A percentile compares a stretch with the other conserved stretches of the same genome.
phyloP scores from a whole-genome alignment of 2,888 invertebrate species.

The Diarsia mendica region DNA sequence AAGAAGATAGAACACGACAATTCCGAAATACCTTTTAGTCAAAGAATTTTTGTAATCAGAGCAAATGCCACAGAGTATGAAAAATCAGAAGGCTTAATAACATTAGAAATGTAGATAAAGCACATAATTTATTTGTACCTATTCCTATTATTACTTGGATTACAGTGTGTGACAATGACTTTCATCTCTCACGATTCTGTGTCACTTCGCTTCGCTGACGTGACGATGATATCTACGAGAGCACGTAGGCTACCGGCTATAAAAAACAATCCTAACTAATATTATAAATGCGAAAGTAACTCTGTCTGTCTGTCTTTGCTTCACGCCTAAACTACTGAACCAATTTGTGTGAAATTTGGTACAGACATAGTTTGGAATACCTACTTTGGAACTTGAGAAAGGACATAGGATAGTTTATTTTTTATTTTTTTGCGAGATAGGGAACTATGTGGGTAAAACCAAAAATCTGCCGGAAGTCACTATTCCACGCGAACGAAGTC shows the following conservation, averaged over 20 bases:
- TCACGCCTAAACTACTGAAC: too few relatives aligned
- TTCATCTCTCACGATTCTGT: constrained; percentile 82
- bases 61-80: constrained; percentile 3
- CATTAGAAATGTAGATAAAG: constrained; percentile 48
- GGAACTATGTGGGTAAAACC: too few relatives aligned
- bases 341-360: too few relatives aligned
- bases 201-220: constrained; percentile 67
- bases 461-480: too few relatives aligned
- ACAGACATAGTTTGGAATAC: too few relatives aligned
- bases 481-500: too few relatives aligned
- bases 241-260: constrained; percentile 58
- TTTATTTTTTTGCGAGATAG: too few relatives aligned
- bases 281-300: too few relatives aligned
- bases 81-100: constrained; percentile 15
- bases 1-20: constrained; percentile 44
- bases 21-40: constrained; percentile 11
- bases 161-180: constrained; percentile 76
- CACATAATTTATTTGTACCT: constrained; percentile 47
- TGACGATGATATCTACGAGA: constrained; percentile 69
- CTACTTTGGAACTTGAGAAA: too few relatives aligned
- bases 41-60: constrained; percentile 35
- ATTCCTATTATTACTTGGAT: constrained; percentile 59
- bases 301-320: too few relatives aligned
- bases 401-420: too few relatives aligned
- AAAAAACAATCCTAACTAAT: too few relatives aligned